A percentile compares a stretch with the other conserved stretches of the same genome.
Evolutionary conservation across 2,888 invertebrate genomes (phyloP).

Genomic region (Bhutanitis thaidina): DNA sequence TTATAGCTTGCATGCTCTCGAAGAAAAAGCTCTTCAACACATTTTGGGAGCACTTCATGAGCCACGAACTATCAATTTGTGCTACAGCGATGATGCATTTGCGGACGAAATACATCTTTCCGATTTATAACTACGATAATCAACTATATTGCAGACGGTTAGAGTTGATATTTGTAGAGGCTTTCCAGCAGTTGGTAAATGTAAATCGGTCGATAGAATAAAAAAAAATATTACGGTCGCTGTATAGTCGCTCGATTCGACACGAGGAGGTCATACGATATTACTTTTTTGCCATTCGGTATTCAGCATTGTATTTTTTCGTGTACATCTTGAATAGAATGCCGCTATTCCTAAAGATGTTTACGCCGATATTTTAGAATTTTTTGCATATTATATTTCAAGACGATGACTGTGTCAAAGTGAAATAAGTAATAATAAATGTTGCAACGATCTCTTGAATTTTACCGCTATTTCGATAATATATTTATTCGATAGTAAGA

Average conservation of each 20-base stretch:
- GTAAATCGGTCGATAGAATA: slow-evolving; percentile 9
- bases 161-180: neutral
- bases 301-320: slow-evolving; percentile 14
- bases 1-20: slow-evolving; percentile 22
- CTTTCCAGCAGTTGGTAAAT: neutral
- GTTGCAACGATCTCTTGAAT: neutral
- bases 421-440: neutral
- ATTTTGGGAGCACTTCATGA: slow-evolving; percentile 28
- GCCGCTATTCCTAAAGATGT: slow-evolving; percentile 17
- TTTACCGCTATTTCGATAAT: slow-evolving; percentile 4
- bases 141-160: neutral
- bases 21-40: slow-evolving; percentile 29
- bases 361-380: slow-evolving; percentile 12
- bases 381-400: slow-evolving; percentile 10
- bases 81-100: neutral
- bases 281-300: slow-evolving; percentile 17
- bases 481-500: neutral
- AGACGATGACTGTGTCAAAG: neutral
- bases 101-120: neutral
- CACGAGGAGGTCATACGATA: slow-evolving; percentile 23
- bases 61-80: slow-evolving; percentile 17
- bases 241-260: slow-evolving; percentile 23
- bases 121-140: neutral
- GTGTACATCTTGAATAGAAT: slow-evolving; percentile 10
- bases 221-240: slow-evolving; percentile 16